phyloP scores from a whole-genome alignment of 2,113 vertebrate genomes.

The Malurus melanocephalus region DNA sequence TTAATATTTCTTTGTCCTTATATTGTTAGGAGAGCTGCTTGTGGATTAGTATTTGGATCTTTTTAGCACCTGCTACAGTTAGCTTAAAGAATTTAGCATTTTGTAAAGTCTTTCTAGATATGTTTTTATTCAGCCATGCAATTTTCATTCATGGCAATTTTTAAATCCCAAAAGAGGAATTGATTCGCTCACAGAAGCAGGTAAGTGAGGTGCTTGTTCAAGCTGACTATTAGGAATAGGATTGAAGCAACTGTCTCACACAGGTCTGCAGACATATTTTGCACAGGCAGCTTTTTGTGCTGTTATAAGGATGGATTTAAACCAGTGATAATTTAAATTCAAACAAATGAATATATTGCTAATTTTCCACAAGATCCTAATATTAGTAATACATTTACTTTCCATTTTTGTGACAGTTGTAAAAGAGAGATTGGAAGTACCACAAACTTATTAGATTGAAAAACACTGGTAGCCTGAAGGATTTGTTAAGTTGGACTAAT shows the following conservation, averaged over 20 bases:
- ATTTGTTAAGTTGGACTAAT: background rate
- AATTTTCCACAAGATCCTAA: background rate
- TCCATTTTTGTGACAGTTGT: background rate
- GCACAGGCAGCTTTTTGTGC: background rate
- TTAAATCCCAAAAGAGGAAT: background rate
- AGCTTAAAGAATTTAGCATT: background rate
- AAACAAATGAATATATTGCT: background rate
- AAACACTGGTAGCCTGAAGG: background rate
- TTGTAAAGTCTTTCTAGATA: background rate
- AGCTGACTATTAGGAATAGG: background rate
- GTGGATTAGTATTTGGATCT: background rate
- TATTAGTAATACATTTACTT: background rate
- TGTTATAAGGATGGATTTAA: background rate
- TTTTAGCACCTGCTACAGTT: background rate
- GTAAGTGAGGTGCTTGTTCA: background rate
- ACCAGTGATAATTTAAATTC: background rate
- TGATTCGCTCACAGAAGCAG: background rate
- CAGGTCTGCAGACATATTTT: background rate
- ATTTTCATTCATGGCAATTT: background rate
- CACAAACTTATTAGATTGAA: background rate
- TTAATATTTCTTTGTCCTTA: background rate
- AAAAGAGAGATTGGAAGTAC: background rate
- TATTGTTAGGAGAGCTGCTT: background rate
- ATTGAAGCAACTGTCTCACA: background rate
- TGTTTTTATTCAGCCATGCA: background rate